Base-by-base conservation (phyloP, 2,797 vertebrate species). In the Smutsia gigantea region DNA sequence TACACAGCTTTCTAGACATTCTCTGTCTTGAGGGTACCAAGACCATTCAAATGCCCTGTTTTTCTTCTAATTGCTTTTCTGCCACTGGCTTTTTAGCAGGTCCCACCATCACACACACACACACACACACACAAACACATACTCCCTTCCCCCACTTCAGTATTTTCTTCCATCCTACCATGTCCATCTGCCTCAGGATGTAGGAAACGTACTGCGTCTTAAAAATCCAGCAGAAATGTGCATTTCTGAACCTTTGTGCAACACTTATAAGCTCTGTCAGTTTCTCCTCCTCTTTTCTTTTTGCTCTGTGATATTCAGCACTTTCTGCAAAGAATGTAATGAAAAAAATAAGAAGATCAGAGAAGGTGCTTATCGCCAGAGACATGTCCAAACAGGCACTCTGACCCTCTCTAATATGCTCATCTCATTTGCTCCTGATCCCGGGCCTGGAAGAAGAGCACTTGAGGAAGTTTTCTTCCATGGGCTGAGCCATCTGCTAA, bases 11-110 rank as follows among this genome's bases (percentile, higher is more conserved):
- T 98, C 95, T 91, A 97, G 77, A 98, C 55, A 46, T 97, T 98
- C 88, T 98, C 97, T 97, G 91, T 98, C 97, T 98, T 96, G 93
- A 97, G 96, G 97, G 95, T 98, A 97, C 97, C 98, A 98, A 97
- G 89, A 75, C 83, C 69, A 97, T 97, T 98, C 97, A 98, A 98
- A 95, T 98, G 96, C 27, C 93, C 83, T 94, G 49, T 96, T 98
- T 98, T 98, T 97, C 95, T 97, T 98, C 98, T 98, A 97, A 98
- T 84, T 96, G 96, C 95, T 82, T 98, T 96, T 96, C 21, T 96
- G 84, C 75, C 94, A 97, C 63, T 87, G 74, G 77, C 81, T 97
- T 95, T 42, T 96, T 98, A 96, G 49, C 68, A 96, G 78, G 82
- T 92, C 94, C 96, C 46, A 59, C 21, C 4, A 3, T 49, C 19